phyloP scores from a whole-genome alignment of 2,113 vertebrate species.

The Plotosus lineatus region DNA sequence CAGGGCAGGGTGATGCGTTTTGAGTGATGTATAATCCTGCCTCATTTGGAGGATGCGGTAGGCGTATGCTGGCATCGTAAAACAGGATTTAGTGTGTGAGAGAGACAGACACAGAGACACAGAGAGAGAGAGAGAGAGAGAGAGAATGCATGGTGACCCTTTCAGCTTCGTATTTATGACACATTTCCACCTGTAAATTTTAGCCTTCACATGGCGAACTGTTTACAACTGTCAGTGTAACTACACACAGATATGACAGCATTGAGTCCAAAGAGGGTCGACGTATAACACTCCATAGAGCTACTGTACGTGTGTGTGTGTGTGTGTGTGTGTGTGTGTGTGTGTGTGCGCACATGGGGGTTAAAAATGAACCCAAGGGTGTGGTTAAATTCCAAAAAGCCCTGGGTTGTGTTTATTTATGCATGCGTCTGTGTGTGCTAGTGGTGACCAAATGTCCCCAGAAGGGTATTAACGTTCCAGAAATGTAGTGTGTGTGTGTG shows the following conservation, averaged over 20 bases:
- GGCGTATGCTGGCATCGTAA: slow-evolving; percentile 52
- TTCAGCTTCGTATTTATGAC: slow-evolving; percentile 48
- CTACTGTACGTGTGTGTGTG: background rate
- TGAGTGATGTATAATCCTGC: slow-evolving; percentile 51
- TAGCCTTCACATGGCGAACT: background rate
- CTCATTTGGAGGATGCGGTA: slow-evolving; percentile 47
- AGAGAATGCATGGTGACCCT: slow-evolving; percentile 18
- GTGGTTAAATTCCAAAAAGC: background rate
- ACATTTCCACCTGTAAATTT: slow-evolving; percentile 48
- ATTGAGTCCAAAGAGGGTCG: slow-evolving; percentile 11
- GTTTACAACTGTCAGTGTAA: slow-evolving; percentile 38
- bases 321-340: background rate
- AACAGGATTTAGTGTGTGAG: slow-evolving; percentile 47
- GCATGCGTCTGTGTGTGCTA: background rate
- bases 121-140: slow-evolving; percentile 15
- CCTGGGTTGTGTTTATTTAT: slow-evolving; percentile 12
- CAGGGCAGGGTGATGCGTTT: slow-evolving; percentile 27
- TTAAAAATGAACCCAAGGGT: background rate
- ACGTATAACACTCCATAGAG: background rate
- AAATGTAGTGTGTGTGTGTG: background rate
- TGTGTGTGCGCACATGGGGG: background rate
- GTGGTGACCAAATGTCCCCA: background rate
- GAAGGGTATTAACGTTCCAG: background rate
- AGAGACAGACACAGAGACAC: too few relatives aligned
- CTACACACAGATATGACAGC: slow-evolving; percentile 34